Conservation (phyloP, 1,140 invertebrate genomes). For the Caenorhabditis briggsae region DNA sequence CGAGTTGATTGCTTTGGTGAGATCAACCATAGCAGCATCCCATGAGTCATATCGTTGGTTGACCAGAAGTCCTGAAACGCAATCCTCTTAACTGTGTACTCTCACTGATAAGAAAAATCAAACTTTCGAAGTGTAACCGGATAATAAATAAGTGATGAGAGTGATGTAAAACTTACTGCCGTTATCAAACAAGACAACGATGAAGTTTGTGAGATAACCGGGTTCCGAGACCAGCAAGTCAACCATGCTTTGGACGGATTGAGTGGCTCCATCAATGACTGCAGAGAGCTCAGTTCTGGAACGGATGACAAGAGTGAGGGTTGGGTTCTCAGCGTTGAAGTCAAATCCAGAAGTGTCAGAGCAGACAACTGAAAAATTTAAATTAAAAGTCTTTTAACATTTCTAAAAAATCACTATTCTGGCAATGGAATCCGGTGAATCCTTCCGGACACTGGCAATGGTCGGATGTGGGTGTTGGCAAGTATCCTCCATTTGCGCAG, state of each 20-base stretch:
- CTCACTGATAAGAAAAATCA: neutral
- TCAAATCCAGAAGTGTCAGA: conserved; percentile 54
- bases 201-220: conserved; percentile 58
- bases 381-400: too few species aligned
- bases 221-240: conserved; percentile 46
- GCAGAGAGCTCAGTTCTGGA: conserved; percentile 57
- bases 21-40: conserved; percentile 4
- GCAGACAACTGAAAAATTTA: conserved; percentile 59
- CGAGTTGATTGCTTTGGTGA: conserved; percentile 40
- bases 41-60: conserved; percentile 41
- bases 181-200: conserved; percentile 63
- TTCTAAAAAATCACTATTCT: conserved; percentile 20
- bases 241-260: conserved; percentile 23
- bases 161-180: conserved; percentile 36
- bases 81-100: neutral
- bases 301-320: conserved; percentile 60
- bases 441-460: conserved; percentile 60
- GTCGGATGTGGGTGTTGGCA: conserved; percentile 39
- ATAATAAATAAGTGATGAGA: neutral
- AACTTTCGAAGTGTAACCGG: neutral
- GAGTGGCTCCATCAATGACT: conserved; percentile 58
- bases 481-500: conserved; percentile 61
- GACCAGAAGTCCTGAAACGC: conserved; percentile 28
- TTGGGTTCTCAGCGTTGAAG: conserved; percentile 58
- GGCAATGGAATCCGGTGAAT: conserved; percentile 62